These are phyloP conservation scores for Myzus persicae DNA, from an alignment of 1,140 invertebrate genomes.

Conservation along the genomic window DNA sequence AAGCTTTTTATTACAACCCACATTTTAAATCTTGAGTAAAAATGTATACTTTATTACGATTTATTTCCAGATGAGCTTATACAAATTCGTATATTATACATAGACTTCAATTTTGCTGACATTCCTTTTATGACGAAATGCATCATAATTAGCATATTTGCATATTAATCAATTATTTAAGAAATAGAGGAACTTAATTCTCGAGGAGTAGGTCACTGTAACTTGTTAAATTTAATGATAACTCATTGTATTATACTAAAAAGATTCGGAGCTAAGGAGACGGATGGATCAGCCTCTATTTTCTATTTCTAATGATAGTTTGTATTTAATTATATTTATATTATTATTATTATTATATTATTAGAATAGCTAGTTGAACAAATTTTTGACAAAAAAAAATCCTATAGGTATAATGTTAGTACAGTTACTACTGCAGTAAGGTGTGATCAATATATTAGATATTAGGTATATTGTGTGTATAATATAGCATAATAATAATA, in stretches of 20 bases:
- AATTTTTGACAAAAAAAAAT: too few relatives aligned
- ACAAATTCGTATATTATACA: not conserved
- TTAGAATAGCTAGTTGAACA: too few relatives aligned
- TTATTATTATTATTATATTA: too few relatives aligned
- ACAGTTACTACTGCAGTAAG: too few relatives aligned
- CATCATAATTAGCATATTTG: too few relatives aligned
- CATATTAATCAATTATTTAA: not conserved
- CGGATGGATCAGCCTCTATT: not conserved
- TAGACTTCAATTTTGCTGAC: not conserved
- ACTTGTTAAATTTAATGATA: too few relatives aligned
- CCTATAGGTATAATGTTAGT: too few relatives aligned
- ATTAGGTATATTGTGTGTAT: too few relatives aligned
- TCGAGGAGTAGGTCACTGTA: too few relatives aligned
- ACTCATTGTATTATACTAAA: not conserved
- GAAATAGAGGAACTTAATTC: not conserved
- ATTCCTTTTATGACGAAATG: not conserved
- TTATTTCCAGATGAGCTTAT: not conserved
- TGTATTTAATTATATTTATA: not conserved
- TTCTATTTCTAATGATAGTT: too few relatives aligned
- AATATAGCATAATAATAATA: too few relatives aligned
- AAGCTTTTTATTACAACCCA: not conserved
- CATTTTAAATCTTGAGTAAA: slow-evolving; percentile 10
- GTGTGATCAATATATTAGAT: too few relatives aligned
- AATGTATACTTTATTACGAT: not conserved
- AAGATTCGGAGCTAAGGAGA: not conserved